Evolutionary conservation across 2,888 invertebrate genomes (phyloP).

Genomic region (Drosophila neonasuta): DNA sequence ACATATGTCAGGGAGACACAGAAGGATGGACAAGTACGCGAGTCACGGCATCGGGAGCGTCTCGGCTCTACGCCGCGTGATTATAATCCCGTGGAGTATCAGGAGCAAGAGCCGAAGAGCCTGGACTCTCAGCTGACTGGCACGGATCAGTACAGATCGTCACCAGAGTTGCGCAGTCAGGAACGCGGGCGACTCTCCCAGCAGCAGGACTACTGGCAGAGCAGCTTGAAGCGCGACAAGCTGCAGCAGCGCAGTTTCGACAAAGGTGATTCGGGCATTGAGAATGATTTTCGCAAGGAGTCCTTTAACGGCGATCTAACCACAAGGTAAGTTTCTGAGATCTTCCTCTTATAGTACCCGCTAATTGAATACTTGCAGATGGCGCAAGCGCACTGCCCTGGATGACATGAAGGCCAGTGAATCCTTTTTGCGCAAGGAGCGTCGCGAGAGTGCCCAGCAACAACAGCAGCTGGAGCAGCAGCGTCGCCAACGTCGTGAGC

Average conservation of each 20-base stretch:
- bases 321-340: slow-evolving; percentile 68
- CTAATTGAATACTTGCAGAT: slow-evolving; percentile 58
- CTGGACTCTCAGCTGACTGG: slow-evolving; percentile 85
- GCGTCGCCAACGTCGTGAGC: slow-evolving; percentile 82
- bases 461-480: slow-evolving; percentile 81
- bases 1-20: slow-evolving; percentile 82
- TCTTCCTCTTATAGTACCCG: background rate
- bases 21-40: slow-evolving; percentile 81
- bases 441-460: slow-evolving; percentile 87
- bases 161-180: slow-evolving; percentile 84
- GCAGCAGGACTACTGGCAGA: slow-evolving; percentile 85
- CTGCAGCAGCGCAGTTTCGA: slow-evolving; percentile 82
- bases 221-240: slow-evolving; percentile 84
- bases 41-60: slow-evolving; percentile 82
- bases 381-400: slow-evolving; percentile 83
- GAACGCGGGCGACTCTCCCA: slow-evolving; percentile 60
- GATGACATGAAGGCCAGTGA: slow-evolving; percentile 89
- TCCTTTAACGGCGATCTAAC: slow-evolving; percentile 84
- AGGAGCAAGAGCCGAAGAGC: slow-evolving; percentile 85
- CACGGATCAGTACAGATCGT: slow-evolving; percentile 84
- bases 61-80: slow-evolving; percentile 66
- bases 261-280: slow-evolving; percentile 89
- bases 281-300: slow-evolving; percentile 90
- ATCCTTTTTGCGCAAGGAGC: slow-evolving; percentile 88
- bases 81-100: slow-evolving; percentile 57